Conservation (phyloP, 2,888 invertebrate genomes). For the Chrysolina americana region DNA sequence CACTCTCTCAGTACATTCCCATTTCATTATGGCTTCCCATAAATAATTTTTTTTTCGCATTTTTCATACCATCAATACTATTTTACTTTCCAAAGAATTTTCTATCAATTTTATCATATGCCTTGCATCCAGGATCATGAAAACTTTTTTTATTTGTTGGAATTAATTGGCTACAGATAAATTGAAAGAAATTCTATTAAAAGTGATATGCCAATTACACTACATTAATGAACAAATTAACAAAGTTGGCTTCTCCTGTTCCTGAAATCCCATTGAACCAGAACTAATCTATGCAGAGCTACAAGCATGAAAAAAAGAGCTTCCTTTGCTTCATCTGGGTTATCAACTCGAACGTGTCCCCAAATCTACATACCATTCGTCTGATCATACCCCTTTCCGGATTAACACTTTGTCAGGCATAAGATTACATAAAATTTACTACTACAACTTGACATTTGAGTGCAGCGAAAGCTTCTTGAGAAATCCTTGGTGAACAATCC, state of each 20-base stretch:
- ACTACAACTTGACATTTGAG: constrained; percentile 38
- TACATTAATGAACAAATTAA: constrained; percentile 50
- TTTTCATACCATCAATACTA: background rate
- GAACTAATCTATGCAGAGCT: too few relatives aligned
- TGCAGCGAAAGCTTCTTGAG: constrained; percentile 46
- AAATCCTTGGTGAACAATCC: constrained; percentile 37
- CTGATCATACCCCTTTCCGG: constrained; percentile 47
- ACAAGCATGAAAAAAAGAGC: constrained; percentile 51
- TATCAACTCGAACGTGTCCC: constrained; percentile 47
- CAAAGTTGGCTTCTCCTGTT: constrained; percentile 47
- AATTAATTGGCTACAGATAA: constrained; percentile 41
- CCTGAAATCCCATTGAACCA: too few relatives aligned
- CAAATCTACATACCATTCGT: constrained; percentile 47
- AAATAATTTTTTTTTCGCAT: too few relatives aligned
- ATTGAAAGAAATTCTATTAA: constrained; percentile 49
- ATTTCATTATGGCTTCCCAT: constrained; percentile 16
- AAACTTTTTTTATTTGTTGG: constrained; percentile 26
- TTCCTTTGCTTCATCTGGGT: constrained; percentile 53
- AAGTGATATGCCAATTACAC: constrained; percentile 49
- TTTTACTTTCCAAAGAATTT: constrained; percentile 30
- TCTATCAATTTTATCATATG: constrained; percentile 38
- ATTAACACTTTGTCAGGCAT: constrained; percentile 58
- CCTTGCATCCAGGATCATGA: constrained; percentile 34
- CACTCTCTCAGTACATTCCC: constrained; percentile 12
- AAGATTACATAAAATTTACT: constrained; percentile 48